Evolutionary conservation across 2,113 vertebrate species (phyloP).

Genomic region (Mesitornis unicolor): DNA sequence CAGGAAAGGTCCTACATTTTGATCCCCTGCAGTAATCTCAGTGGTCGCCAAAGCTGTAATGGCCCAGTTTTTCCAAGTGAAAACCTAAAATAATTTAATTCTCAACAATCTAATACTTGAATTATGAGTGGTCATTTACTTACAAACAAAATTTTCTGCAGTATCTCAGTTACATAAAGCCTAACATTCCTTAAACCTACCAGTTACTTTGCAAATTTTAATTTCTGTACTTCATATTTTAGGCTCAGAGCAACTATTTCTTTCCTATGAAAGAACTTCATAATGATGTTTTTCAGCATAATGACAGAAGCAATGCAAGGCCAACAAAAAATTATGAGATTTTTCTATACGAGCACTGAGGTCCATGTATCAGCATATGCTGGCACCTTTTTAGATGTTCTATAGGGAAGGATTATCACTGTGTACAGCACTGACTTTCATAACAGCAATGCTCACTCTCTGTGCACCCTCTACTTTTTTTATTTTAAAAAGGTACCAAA

Average conservation of each 20-base stretch:
- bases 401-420: background rate
- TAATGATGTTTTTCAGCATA: background rate
- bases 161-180: background rate
- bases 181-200: background rate
- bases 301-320: background rate
- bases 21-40: background rate
- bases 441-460: background rate
- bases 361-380: background rate
- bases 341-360: background rate
- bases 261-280: background rate
- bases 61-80: accelerated
- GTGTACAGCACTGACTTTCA: background rate
- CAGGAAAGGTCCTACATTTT: accelerated
- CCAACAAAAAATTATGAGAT: background rate
- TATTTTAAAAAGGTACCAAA: background rate
- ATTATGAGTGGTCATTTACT: background rate
- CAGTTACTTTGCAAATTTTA: background rate
- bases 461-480: no score
- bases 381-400: background rate
- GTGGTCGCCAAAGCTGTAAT: background rate
- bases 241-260: background rate
- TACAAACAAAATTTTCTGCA: background rate
- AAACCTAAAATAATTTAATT: background rate
- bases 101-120: background rate
- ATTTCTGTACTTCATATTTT: background rate